These are phyloP conservation scores for Perizoma flavofasciatum DNA, from an alignment of 2,888 invertebrate genomes.

Conservation along the genomic window DNA sequence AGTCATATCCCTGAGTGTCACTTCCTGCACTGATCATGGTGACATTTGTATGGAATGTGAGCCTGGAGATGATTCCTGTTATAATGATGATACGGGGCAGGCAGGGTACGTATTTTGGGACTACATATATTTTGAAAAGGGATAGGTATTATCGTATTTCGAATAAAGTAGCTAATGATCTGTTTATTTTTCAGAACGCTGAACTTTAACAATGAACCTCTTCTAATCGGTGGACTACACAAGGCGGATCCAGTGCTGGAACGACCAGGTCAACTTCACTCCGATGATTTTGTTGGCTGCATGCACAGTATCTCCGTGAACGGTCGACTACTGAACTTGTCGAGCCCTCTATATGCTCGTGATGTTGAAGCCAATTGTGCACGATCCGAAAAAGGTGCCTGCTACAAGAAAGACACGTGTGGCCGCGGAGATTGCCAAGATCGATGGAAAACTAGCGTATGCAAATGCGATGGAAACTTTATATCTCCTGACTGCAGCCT, in stretches of 20 bases:
- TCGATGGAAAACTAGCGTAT: conserved; percentile 91
- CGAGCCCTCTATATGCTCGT: conserved; percentile 88
- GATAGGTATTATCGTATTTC: too few relatives aligned
- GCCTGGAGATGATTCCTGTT: conserved; percentile 92
- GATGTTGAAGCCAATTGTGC: conserved; percentile 91
- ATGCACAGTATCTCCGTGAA: conserved; percentile 95
- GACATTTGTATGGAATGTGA: conserved; percentile 94
- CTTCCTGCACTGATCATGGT: conserved; percentile 92
- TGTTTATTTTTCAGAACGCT: conserved; percentile 87
- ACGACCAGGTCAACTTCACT: conserved; percentile 94
- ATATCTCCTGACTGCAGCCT: conserved; percentile 91
- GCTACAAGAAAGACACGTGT: conserved; percentile 82
- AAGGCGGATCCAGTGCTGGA: conserved; percentile 94
- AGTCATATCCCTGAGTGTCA: conserved; percentile 92
- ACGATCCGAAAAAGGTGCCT: conserved; percentile 86
- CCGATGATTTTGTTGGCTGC: conserved; percentile 97
- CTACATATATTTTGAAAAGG: too few relatives aligned
- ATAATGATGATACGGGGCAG: conserved; percentile 93
- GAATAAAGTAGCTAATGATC: conserved; percentile 8
- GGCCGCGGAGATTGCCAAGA: conserved; percentile 90
- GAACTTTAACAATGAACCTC: conserved; percentile 94
- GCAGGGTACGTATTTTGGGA: conserved; percentile 88
- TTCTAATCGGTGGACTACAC: conserved; percentile 93
- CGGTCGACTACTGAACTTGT: conserved; percentile 92
- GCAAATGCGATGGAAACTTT: conserved; percentile 87